phyloP scores from a whole-genome alignment of 2,888 invertebrate genomes.

The Beris chalybata region DNA sequence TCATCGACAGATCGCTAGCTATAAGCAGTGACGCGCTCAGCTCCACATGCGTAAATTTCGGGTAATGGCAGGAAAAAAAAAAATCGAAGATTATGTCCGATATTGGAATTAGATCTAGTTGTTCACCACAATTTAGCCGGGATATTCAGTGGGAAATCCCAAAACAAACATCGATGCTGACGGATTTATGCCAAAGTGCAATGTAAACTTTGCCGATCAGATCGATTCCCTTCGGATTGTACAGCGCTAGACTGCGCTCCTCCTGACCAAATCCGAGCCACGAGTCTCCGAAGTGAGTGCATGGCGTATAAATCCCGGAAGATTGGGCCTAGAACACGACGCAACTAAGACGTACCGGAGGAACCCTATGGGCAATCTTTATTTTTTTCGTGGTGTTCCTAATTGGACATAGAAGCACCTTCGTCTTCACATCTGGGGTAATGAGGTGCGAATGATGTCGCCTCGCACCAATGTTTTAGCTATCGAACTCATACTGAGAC shows the following conservation, averaged over 20 bases:
- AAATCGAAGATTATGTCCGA: too few relatives aligned
- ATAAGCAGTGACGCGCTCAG: not conserved
- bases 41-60: not conserved
- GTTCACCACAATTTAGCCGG: too few relatives aligned
- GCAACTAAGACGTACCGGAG: too few relatives aligned
- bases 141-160: slow-evolving; percentile 29
- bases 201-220: slow-evolving; percentile 27
- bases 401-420: slow-evolving; percentile 30
- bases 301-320: too few relatives aligned
- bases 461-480: slow-evolving; percentile 19
- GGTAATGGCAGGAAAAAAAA: too few relatives aligned
- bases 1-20: slow-evolving; percentile 19
- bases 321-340: too few relatives aligned
- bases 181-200: slow-evolving; percentile 22
- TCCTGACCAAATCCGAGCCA: slow-evolving; percentile 3
- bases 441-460: slow-evolving; percentile 36
- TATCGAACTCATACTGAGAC: slow-evolving; percentile 28
- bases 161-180: slow-evolving; percentile 28
- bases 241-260: slow-evolving; percentile 25
- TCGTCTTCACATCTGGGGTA: slow-evolving; percentile 26
- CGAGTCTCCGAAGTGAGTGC: too few relatives aligned
- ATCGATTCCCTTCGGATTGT: slow-evolving; percentile 15
- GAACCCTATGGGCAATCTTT: slow-evolving; percentile 11
- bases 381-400: slow-evolving; percentile 10
- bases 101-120: too few relatives aligned